Evolutionary conservation across 2,888 invertebrate species (phyloP), one percentile per base, ranked within the genome.

Genomic region (Marronus borbonicus): DNA sequence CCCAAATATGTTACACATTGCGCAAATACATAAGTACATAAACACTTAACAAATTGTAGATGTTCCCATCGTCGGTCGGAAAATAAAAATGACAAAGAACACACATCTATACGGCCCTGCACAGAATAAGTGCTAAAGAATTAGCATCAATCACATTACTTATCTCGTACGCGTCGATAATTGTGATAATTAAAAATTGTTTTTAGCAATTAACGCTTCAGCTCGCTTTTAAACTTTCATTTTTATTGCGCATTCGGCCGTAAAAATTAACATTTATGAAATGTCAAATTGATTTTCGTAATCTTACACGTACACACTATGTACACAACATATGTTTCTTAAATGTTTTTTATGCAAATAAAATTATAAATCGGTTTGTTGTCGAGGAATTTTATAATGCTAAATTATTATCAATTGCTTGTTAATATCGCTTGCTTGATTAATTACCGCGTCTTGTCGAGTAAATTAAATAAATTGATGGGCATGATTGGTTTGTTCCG

Each of bases 181-280:
- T 62, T 62, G 62, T 31, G 62, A 62, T 62, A 62, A 62, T 62
- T 62, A 44, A 65, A 44, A 65, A 65, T 28, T 68, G 49, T 50
- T 68, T 68, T 24, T 49, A 36, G 68, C 68, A 50, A 68, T 28
- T 68, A 68, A 50, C 68, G 14, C 65, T 4, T 50, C 50, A 68
- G 50, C 49, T 66, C 3, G 66, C 17, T 12, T 66, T 31, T 68
- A 68, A 68, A 68, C 68, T 68, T 68, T 68, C 68, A 28, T 65
- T 65, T 68, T 50, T 68, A 24, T 68, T 68, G n/a, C 49, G 62
- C 62, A 62, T 62, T 62, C 62, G 24, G 14, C 62, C 12, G 31
- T 62, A 28, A 28, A 62, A 62, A 62, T 62, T 62, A 62, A 28
- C 62, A 62, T 62, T 62, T 62, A 62, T 62, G 28, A 62, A 62